Evolutionary conservation across 1,140 invertebrate genomes (phyloP).

Genomic region (Contarinia nasturtii): DNA sequence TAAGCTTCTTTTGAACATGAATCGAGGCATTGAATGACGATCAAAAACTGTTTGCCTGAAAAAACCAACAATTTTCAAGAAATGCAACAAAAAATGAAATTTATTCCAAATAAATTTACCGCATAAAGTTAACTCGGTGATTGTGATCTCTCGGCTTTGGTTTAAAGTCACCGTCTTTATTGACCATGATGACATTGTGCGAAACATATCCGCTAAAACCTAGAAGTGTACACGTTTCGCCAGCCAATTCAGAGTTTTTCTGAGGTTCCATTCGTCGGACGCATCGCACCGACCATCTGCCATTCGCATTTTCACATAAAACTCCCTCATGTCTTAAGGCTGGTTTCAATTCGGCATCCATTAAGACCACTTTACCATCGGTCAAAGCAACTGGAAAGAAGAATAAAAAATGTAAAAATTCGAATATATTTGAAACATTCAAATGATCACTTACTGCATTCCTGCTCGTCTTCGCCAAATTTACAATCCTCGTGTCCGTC

Average conservation of each 20-base stretch:
- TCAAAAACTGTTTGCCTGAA: too few species aligned
- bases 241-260: constrained; percentile 11
- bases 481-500: constrained; percentile 37
- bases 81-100: too few species aligned
- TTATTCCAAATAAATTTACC: too few species aligned
- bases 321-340: constrained; percentile 34
- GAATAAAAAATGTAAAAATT: constrained; percentile 4
- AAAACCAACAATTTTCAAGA: too few species aligned
- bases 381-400: constrained; percentile 37
- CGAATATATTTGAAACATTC: neutral
- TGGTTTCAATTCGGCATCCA: constrained; percentile 36
- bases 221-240: constrained; percentile 3
- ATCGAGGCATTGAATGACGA: too few species aligned
- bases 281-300: constrained; percentile 40
- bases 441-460: constrained; percentile 38
- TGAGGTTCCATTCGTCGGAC: constrained; percentile 22
- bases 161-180: too few species aligned
- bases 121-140: too few species aligned
- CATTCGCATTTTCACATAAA: constrained; percentile 31
- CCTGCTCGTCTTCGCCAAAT: constrained; percentile 48
- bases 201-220: neutral
- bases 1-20: too few species aligned
- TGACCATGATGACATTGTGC: too few species aligned
- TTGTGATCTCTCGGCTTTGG: too few species aligned
- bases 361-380: constrained; percentile 32